Percentiles rank a stretch among this genome's conserved stretches.
Evolutionary conservation across 2,113 vertebrate genomes (phyloP).

Genomic region (Platichthys flesus): DNA sequence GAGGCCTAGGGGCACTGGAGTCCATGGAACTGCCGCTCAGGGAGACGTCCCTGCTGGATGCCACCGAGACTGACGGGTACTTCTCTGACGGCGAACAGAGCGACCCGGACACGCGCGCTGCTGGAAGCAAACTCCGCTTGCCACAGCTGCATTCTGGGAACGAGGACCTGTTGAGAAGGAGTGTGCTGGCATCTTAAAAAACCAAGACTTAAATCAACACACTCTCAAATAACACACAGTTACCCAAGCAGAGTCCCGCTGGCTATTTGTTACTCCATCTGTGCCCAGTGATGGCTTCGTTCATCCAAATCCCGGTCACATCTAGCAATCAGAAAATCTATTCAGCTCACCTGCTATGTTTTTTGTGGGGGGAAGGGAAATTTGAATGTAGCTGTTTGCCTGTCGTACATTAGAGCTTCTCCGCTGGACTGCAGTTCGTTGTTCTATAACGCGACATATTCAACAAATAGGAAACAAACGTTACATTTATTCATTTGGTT

Average conservation of each 20-base stretch:
- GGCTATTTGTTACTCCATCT: conserved; percentile 66
- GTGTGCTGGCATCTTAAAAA: conserved; percentile 92
- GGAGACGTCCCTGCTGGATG: conserved; percentile 82
- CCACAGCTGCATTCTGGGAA: conserved; percentile 86
- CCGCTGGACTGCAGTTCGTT: conserved; percentile 46
- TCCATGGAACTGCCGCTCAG: conserved; percentile 49
- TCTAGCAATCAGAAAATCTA: conserved; percentile 47
- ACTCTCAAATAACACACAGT: conserved; percentile 34
- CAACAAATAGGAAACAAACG: conserved; percentile 58
- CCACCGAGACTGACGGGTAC: conserved; percentile 90
- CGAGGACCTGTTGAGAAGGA: conserved; percentile 93
- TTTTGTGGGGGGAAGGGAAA: conserved; percentile 35
- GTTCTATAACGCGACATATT: conserved; percentile 40
- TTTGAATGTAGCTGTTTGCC: conserved; percentile 76
- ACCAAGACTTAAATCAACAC: conserved; percentile 26
- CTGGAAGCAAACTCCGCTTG: conserved; percentile 82
- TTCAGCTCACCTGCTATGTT: conserved; percentile 58
- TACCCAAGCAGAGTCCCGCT: conserved; percentile 74
- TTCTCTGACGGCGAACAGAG: conserved; percentile 94
- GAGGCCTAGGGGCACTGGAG: conserved; percentile 38
- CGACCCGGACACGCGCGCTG: conserved; percentile 85
- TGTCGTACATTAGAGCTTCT: conserved; percentile 58
- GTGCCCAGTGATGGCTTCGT: conserved; percentile 61
- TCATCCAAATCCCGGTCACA: conserved; percentile 67
- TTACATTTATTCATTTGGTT: conserved; percentile 37